These are phyloP conservation scores for Aricia artaxerxes DNA, from an alignment of 2,888 invertebrate species.

Conservation along the genomic window DNA sequence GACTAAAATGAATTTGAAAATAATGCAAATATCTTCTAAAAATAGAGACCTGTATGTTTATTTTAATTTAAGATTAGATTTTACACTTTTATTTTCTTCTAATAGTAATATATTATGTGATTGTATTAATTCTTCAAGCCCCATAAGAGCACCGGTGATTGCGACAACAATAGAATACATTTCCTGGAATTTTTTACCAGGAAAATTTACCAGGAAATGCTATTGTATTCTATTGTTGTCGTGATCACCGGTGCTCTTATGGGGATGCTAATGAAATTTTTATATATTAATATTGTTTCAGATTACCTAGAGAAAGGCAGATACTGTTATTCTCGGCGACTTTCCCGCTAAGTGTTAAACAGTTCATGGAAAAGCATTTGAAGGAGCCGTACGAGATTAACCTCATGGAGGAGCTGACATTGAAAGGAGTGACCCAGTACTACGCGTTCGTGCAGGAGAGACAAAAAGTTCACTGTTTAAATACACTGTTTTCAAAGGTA, in stretches of 20 bases:
- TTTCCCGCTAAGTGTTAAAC: constrained; percentile 98
- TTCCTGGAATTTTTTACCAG: no score
- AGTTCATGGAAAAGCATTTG: constrained; percentile 99
- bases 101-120: no score
- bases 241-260: no score
- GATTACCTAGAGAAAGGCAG: constrained; percentile 96
- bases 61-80: no score
- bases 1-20: background rate
- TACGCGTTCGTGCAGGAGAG: constrained; percentile 99
- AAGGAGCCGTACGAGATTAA: constrained; percentile 99
- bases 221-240: no score
- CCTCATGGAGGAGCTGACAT: constrained; percentile 99
- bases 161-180: no score
- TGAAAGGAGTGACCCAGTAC: constrained; percentile 99
- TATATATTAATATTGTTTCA: constrained; percentile 52
- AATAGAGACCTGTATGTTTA: no score
- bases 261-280: background rate
- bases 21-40: background rate
- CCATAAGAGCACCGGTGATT: no score
- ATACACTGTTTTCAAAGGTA: constrained; percentile 99
- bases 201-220: no score
- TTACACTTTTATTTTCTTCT: no score
- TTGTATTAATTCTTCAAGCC: no score
- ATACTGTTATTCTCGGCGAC: constrained; percentile 99
- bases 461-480: constrained; percentile 99